Evolutionary conservation across 1,140 invertebrate genomes (phyloP), one percentile per base, ranked within the genome.

Genomic region (Pseudomyrmex sp.): DNA sequence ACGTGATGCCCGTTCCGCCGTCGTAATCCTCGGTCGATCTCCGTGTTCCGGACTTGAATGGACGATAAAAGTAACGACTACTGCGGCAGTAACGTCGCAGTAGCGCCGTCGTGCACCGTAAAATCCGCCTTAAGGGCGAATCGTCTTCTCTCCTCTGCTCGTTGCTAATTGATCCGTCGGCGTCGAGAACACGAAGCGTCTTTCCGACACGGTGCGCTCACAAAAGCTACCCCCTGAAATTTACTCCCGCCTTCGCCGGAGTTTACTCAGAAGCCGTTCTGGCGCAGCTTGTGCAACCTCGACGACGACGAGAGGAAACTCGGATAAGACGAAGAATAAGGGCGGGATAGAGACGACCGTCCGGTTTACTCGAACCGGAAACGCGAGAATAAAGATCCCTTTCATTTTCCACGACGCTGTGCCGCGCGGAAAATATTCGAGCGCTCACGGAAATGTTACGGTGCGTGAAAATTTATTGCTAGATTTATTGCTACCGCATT

Each of bases 111-210:
- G 68, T 83, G 52, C 73, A 59, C 54, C 59, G 23, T 68, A 54
- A 76, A 61, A 63, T 73, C 15, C 82, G 46, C 56, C 35, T 20
- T 82, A 52, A 69, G 44, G 76, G 15, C 8, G 48, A 65, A 68
- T 63, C 46, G 15, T 72, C 69, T 70, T 77, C 72, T 75, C 18
- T 50, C 70, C 50, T 59, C 48, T 15, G 15, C 59, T 63, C 74
- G 20, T 76, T 83, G 65, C 70, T 88, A 88, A 88, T 88, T 88
- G 87, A 88, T 88, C 87, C 86, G 65, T 85, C 59, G 74, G 46
- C 54, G 46, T 70, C 20, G 73, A 58, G 74, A 79, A 84, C 82
- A 84, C 74, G 82, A 44, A 50, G n/a, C 54, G 76, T 66, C 69
- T 88, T 87, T 68, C 52, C 70, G 26, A 82, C 59, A 72, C n/a